Conservation (phyloP, 2,113 vertebrate species). For the Xenopus borealis region DNA sequence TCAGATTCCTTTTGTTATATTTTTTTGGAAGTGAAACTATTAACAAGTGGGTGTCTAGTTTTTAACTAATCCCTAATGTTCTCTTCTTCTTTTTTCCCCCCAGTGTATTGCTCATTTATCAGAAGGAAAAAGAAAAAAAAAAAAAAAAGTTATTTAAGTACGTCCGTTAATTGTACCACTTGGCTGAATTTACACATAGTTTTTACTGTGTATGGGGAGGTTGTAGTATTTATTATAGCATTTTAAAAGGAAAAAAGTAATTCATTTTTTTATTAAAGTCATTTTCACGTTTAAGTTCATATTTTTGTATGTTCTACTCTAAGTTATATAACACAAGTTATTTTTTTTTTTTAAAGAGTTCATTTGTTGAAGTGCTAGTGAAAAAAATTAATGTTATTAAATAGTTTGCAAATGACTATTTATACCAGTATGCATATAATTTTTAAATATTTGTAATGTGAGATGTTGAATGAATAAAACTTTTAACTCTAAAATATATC, state of each 20-base stretch:
- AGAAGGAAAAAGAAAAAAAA: conserved; percentile 77
- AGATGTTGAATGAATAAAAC: conserved; percentile 99
- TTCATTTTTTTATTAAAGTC: conserved; percentile 98
- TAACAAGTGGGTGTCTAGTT: conserved; percentile 97
- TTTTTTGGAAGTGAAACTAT: conserved; percentile 98
- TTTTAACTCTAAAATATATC: conserved; percentile 77
- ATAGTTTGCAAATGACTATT: conserved; percentile 99
- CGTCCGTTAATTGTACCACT: conserved; percentile 98
- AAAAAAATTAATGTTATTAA: conserved; percentile 98
- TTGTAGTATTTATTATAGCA: conserved; percentile 99
- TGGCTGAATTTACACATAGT: conserved; percentile 99
- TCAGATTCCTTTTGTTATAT: conserved; percentile 98
- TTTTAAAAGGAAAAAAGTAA: conserved; percentile 97
- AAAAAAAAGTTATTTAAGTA: conserved; percentile 91
- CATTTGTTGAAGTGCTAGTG: conserved; percentile 99
- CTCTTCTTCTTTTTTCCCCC: conserved; percentile 62
- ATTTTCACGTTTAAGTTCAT: conserved; percentile 99
- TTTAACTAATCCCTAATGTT: conserved; percentile 98
- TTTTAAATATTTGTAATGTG: conserved; percentile 99
- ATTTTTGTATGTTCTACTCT: conserved; percentile 99
- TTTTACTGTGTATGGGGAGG: conserved; percentile 99
- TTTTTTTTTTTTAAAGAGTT: conserved; percentile 99
- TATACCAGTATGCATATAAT: conserved; percentile 99
- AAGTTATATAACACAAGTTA: conserved; percentile 97
- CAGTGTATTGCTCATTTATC: conserved; percentile 99